Evolutionary conservation across 2,797 vertebrate genomes (phyloP).

Genomic region (Otolemur crassicaudatus): DNA sequence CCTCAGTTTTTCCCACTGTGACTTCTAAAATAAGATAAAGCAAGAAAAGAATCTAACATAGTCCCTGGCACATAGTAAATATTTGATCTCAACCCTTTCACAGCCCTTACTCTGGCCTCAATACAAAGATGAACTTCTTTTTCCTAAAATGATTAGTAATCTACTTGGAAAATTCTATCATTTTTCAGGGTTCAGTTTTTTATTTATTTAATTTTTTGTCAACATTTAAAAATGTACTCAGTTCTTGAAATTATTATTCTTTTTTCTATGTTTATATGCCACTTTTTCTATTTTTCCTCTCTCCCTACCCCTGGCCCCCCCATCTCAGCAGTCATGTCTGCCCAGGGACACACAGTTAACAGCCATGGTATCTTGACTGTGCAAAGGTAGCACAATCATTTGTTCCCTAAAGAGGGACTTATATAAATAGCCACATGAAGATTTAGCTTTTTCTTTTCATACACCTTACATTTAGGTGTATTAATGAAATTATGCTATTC

Average conservation of each 20-base stretch:
- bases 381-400: background rate
- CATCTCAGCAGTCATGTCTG: background rate
- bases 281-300: background rate
- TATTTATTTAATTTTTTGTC: background rate
- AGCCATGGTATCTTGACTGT: background rate
- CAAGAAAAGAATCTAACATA: background rate
- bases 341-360: background rate
- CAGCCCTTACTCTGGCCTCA: background rate
- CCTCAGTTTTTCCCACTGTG: background rate
- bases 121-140: background rate
- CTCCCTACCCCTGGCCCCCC: no score
- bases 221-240: background rate
- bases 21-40: background rate
- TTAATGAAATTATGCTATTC: background rate
- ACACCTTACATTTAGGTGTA: background rate
- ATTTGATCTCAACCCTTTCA: background rate
- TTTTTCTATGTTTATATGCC: background rate
- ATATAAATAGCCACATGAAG: background rate
- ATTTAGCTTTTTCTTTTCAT: background rate
- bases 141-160: background rate
- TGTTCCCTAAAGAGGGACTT: background rate
- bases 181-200: slow-evolving; percentile 1
- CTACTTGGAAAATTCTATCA: background rate
- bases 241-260: slow-evolving; percentile 31
- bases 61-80: background rate